Evolutionary conservation across 2,797 vertebrate species (phyloP), one percentile per base, ranked within the genome.

Genomic region (Cirrhinus molitorella): DNA sequence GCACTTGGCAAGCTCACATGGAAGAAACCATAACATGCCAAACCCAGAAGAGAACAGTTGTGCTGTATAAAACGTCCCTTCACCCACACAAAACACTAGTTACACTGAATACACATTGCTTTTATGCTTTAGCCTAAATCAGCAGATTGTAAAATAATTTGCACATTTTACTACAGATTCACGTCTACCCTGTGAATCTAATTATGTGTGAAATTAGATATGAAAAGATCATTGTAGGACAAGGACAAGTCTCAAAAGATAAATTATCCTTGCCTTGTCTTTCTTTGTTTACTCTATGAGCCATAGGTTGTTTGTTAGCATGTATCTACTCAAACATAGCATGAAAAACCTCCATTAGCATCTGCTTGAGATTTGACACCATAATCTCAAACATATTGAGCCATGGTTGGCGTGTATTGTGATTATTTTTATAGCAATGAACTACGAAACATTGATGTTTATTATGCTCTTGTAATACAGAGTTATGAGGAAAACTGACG

Each of bases 191-290:
- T 89, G 81, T 88, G 68, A 84, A 68, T 91, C 55, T 7, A 81
- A 85, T 89, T 88, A 85, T 87, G 85, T 79, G 80, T 85, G 80
- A 83, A 77, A 77, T 63, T 31, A 65, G 28, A 37, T 67, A 77
- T 25, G 51, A 83, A 49, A 73, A 75, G 53, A 28, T 61, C 28
- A 71, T 77, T 86, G 77, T 31, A 86, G 87, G 82, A 59, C 13
- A 31, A 55, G 19, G n/a, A n/a, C n/a, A n/a, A 92, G 90, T 90
- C 85, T 87, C 85, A 83, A 79, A 77, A 88, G 85, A 78, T 87
- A 91, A 90, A 91, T 88, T 66, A 21, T 25, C 79, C 6, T 75
- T 31, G 67, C n/a, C 31, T 57, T 63, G 82, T 80, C n/a, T 61
- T 66, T 80, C n/a, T 59, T 63, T 65, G 66, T 70, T 74, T 61